Evolutionary conservation across 1,140 invertebrate genomes (phyloP).

Genomic region (Cephus cinctus): DNA sequence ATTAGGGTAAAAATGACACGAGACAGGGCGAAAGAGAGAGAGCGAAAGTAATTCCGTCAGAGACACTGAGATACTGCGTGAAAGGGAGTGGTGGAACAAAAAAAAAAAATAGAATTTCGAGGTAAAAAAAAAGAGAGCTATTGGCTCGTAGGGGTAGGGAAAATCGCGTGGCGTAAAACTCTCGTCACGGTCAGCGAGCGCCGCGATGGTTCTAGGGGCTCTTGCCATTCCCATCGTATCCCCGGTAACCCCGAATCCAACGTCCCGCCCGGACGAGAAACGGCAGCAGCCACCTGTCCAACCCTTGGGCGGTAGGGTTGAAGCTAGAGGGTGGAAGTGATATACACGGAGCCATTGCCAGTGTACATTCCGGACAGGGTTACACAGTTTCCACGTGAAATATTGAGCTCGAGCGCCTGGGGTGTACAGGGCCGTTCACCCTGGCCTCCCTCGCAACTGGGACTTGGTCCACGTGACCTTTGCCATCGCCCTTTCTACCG

Average conservation of each 20-base stretch:
- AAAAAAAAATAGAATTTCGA: background rate
- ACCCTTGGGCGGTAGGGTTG: constrained; percentile 12
- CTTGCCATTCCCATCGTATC: too few species aligned
- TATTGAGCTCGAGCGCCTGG: constrained; percentile 22
- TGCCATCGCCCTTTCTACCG: too few species aligned
- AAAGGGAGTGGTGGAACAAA: background rate
- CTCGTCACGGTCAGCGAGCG: constrained; percentile 32
- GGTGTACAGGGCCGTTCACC: constrained; percentile 6
- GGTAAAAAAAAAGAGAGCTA: background rate
- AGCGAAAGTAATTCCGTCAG: too few species aligned
- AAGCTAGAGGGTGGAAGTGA: constrained; percentile 26
- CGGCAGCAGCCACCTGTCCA: too few species aligned
- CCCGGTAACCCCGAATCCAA: too few species aligned
- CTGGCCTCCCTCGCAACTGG: constrained; percentile 3
- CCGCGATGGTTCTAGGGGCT: constrained; percentile 7
- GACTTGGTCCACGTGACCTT: constrained; percentile 32
- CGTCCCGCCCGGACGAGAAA: too few species aligned
- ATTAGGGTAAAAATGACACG: background rate
- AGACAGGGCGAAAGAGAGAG: too few species aligned
- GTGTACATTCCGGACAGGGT: constrained; percentile 30
- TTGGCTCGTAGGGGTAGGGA: background rate
- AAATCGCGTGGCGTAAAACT: constrained; percentile 22
- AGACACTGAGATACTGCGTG: background rate
- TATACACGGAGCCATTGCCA: constrained; percentile 32
- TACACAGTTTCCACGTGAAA: constrained; percentile 26